Evolutionary conservation across 1,140 invertebrate species (phyloP).

Genomic region (Anoplolepis gracilipes): DNA sequence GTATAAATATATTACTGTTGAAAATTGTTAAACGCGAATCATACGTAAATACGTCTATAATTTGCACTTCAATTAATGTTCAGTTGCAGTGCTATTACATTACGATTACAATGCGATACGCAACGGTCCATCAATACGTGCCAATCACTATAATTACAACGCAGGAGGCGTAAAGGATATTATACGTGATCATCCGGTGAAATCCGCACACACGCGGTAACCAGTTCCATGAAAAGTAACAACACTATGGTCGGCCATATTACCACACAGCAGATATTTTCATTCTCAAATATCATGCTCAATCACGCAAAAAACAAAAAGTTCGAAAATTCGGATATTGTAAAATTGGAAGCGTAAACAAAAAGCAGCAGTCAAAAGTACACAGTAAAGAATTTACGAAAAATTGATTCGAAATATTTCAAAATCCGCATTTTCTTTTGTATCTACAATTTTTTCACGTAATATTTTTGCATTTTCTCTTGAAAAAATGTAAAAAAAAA

Average conservation of each 20-base stretch:
- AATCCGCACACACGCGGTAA: constrained; percentile 1
- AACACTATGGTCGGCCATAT: neutral
- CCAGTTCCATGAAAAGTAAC: constrained; percentile 15
- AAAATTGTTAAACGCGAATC: constrained; percentile 40
- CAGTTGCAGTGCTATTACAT: constrained; percentile 46
- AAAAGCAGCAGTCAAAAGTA: neutral
- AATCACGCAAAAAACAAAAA: neutral
- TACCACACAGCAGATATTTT: neutral
- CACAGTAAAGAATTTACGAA: constrained; percentile 10
- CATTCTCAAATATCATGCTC: neutral
- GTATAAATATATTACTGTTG: neutral
- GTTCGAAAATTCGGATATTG: neutral
- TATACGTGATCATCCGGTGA: constrained; percentile 33
- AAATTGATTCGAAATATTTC: neutral
- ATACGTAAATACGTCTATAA: constrained; percentile 52
- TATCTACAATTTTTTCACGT: neutral
- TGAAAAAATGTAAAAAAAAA: neutral
- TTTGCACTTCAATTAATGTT: constrained; percentile 35
- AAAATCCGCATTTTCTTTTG: neutral
- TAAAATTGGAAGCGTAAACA: neutral
- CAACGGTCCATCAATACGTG: constrained; percentile 55
- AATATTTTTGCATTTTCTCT: neutral
- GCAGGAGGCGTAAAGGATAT: constrained; percentile 14
- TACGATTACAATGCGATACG: constrained; percentile 56
- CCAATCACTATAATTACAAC: constrained; percentile 54